A percentile compares a stretch with the other conserved stretches of the same genome.
Conservation (phyloP, 2,888 invertebrate genomes). For the Meloe dianella region DNA sequence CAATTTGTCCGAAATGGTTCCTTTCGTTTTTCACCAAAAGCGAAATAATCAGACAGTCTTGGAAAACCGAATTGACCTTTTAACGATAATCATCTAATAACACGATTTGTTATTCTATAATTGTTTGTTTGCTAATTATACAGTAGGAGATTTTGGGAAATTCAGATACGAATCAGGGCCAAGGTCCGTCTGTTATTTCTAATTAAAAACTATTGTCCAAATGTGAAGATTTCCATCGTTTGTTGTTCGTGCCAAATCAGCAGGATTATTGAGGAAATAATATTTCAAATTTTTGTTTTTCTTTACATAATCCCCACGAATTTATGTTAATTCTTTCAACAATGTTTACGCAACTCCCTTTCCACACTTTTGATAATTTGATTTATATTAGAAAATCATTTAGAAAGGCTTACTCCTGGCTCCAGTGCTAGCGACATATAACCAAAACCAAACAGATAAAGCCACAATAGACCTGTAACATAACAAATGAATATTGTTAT, state of each 20-base stretch:
- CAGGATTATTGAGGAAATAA: background rate
- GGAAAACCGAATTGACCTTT: background rate
- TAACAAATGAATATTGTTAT: no score
- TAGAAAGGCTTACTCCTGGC: slow-evolving; percentile 57
- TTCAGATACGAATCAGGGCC: no score
- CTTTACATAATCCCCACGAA: background rate
- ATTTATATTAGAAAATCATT: background rate
- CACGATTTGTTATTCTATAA: background rate
- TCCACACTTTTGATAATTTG: background rate
- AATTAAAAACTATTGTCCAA: no score
- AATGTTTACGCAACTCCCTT: background rate
- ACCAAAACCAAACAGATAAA: slow-evolving; percentile 56
- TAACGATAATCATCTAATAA: background rate
- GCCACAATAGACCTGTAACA: slow-evolving; percentile 58
- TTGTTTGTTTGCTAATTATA: no score
- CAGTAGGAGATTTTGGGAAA: no score
- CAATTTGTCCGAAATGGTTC: background rate
- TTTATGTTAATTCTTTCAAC: no score
- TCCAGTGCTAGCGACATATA: slow-evolving; percentile 57
- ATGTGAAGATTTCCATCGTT: no score
- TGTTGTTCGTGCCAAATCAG: no score
- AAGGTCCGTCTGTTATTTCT: no score
- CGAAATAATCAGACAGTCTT: background rate
- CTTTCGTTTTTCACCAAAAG: background rate
- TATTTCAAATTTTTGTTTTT: background rate